Conservation (phyloP, 2,888 invertebrate species). For the Drosophila tanythrix region DNA sequence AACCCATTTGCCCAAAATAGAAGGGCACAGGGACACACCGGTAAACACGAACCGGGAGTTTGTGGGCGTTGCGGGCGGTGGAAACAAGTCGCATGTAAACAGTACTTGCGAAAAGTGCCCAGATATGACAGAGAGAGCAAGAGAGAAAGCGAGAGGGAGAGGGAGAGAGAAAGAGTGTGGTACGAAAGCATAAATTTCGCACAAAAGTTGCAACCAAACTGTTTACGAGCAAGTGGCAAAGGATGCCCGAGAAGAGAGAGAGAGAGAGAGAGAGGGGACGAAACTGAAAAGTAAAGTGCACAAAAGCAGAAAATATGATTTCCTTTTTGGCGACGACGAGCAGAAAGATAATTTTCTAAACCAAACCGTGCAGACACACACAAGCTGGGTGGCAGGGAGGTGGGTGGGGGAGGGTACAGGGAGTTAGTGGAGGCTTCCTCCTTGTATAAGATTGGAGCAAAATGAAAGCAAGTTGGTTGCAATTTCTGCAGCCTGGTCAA, state of each 20-base stretch:
- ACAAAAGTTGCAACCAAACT: slow-evolving; percentile 82
- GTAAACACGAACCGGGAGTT: slow-evolving; percentile 16
- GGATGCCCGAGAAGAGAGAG: slow-evolving; percentile 1
- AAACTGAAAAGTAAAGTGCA: slow-evolving; percentile 81
- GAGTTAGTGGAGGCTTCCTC: slow-evolving; percentile 4
- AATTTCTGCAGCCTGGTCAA: slow-evolving; percentile 77
- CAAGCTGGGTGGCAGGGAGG: slow-evolving; percentile 11
- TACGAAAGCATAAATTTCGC: slow-evolving; percentile 79
- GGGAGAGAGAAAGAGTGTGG: slow-evolving; percentile 31
- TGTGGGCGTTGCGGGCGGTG: slow-evolving; percentile 20
- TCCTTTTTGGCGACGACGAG: slow-evolving; percentile 82
- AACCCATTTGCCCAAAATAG: slow-evolving; percentile 59
- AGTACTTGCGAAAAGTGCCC: slow-evolving; percentile 74
- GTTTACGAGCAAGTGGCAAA: slow-evolving; percentile 70
- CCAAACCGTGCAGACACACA: slow-evolving; percentile 46
- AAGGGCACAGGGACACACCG: slow-evolving; percentile 35
- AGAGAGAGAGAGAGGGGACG: slow-evolving; percentile 11
- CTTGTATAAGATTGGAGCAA: slow-evolving; percentile 44
- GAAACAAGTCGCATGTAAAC: slow-evolving; percentile 54
- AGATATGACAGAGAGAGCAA: slow-evolving; percentile 54
- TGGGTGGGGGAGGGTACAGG: not conserved
- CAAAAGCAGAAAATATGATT: slow-evolving; percentile 84
- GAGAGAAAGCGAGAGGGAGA: not conserved
- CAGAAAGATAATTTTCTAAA: slow-evolving; percentile 83
- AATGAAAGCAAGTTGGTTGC: slow-evolving; percentile 70